Conservation (phyloP, 2,113 vertebrate species). For the Oreocharis arfaki region DNA sequence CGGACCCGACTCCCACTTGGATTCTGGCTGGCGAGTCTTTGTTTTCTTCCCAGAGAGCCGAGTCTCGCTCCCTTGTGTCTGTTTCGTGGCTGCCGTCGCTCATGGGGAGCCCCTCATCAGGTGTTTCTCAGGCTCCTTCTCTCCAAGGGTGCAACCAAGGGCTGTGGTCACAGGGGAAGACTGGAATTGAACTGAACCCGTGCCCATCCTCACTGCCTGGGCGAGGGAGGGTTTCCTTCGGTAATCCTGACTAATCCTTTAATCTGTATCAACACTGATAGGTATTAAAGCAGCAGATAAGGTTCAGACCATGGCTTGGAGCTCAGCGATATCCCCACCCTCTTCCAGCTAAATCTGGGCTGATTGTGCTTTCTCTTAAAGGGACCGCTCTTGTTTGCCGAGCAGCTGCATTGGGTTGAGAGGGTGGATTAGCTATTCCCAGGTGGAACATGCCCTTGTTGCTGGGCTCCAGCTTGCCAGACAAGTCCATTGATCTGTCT, state of each 20-base stretch:
- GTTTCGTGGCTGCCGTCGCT: rapidly evolving
- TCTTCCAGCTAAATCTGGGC: slow-evolving; percentile 27
- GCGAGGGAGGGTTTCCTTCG: not conserved
- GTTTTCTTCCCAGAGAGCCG: not conserved
- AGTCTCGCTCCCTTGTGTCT: rapidly evolving
- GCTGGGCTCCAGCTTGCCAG: not conserved
- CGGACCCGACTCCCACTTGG: not conserved
- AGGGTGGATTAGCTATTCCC: slow-evolving; percentile 3
- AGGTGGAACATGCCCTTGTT: not conserved
- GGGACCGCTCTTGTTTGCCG: not conserved
- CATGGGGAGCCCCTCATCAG: not conserved
- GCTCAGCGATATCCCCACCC: slow-evolving; percentile 47
- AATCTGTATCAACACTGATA: slow-evolving; percentile 59
- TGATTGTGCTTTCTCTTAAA: slow-evolving; percentile 29
- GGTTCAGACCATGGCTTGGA: slow-evolving; percentile 22
- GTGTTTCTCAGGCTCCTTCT: not conserved
- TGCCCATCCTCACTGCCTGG: not conserved
- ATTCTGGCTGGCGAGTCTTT: not conserved
- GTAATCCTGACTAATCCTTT: slow-evolving; percentile 52
- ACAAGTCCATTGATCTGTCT: not conserved
- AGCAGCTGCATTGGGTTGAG: not conserved
- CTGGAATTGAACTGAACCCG: not conserved
- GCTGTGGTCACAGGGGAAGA: not conserved
- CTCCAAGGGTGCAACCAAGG: not conserved
- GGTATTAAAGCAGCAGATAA: slow-evolving; percentile 55